phyloP scores from a whole-genome alignment of 2,113 vertebrate genomes.

The Calonectris borealis region DNA sequence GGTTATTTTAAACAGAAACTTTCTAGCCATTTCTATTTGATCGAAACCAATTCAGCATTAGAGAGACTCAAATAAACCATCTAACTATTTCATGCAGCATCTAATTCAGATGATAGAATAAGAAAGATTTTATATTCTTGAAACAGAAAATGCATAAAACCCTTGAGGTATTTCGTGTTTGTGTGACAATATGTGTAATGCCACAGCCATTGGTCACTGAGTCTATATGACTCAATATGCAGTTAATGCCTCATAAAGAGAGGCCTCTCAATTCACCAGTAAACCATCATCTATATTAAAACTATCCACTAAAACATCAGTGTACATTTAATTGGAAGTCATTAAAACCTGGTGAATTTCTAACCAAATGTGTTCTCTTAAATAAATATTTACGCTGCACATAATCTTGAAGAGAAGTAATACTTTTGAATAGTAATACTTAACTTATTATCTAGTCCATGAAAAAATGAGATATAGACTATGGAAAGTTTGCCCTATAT shows the following conservation, averaged over 20 bases:
- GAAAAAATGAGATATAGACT: not conserved
- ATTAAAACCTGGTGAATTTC: not conserved
- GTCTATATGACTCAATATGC: not conserved
- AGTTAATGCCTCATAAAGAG: not conserved
- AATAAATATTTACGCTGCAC: not conserved
- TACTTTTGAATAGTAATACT: not conserved
- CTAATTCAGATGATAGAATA: not conserved
- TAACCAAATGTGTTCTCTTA: not conserved
- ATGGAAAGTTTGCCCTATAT: not conserved
- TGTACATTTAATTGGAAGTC: not conserved
- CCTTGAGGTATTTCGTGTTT: not conserved
- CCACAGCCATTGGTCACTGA: not conserved
- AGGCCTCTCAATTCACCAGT: not conserved
- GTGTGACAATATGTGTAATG: not conserved
- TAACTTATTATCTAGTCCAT: no score
- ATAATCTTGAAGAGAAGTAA: not conserved
- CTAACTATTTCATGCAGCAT: not conserved
- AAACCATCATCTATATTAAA: not conserved
- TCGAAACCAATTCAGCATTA: not conserved
- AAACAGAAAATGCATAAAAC: not conserved
- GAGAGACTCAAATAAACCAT: not conserved
- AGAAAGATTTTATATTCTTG: not conserved
- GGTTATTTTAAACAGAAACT: not conserved
- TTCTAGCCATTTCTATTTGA: not conserved
- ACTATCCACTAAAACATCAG: not conserved